Percentiles rank a stretch among this genome's conserved stretches.
phyloP scores from a whole-genome alignment of 64 coral and sea anemone species.

The Montipora foliosa region DNA sequence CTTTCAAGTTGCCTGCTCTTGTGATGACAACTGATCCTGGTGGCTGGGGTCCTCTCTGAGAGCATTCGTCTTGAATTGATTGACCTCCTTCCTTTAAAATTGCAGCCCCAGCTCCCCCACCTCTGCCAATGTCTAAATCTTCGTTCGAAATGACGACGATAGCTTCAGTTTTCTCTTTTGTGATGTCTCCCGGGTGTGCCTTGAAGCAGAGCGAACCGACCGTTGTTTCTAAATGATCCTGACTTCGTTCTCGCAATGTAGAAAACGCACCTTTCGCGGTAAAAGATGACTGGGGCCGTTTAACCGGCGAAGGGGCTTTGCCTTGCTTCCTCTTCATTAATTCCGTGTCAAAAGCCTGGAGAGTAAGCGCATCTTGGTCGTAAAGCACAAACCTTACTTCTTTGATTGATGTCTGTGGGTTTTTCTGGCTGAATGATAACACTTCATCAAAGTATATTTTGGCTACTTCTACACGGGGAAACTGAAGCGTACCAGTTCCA shows the following conservation, averaged over 20 bases:
- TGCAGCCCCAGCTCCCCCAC: constrained; percentile 59
- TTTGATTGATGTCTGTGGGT: background rate
- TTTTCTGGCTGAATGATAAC: constrained; percentile 10
- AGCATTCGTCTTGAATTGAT: constrained; percentile 40
- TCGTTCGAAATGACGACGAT: constrained; percentile 65
- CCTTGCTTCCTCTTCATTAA: background rate
- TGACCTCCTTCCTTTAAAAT: constrained; percentile 43
- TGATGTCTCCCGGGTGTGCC: constrained; percentile 65
- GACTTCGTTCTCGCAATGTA: constrained; percentile 10
- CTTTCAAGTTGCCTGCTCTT: constrained; percentile 10
- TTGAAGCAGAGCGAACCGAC: constrained; percentile 46
- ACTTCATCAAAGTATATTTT: constrained; percentile 71
- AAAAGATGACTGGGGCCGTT: too few species aligned
- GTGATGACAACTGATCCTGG: constrained; percentile 61
- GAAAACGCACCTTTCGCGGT: background rate
- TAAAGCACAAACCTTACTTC: constrained; percentile 67
- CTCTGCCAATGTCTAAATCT: constrained; percentile 13
- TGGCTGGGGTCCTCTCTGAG: background rate
- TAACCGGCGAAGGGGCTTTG: background rate
- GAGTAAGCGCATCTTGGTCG: constrained; percentile 45
- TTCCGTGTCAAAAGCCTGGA: constrained; percentile 75
- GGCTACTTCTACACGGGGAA: constrained; percentile 66
- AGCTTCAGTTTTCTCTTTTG: constrained; percentile 68
- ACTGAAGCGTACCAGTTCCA: constrained; percentile 67
- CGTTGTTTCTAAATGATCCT: constrained; percentile 28